Evolutionary conservation across 2,888 invertebrate genomes (phyloP).

Genomic region (Cataglyphis altisquamis): DNA sequence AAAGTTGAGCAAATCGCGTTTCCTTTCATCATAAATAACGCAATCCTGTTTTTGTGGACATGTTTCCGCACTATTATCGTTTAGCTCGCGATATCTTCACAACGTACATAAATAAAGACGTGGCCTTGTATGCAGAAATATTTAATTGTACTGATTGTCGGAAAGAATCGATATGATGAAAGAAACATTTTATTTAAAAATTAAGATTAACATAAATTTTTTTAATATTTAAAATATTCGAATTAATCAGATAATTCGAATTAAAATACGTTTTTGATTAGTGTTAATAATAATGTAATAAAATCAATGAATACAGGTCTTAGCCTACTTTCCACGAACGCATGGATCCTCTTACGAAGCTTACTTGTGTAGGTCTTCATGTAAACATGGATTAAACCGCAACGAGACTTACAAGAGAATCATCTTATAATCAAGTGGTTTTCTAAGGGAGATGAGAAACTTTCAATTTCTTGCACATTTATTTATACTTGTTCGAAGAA

Average conservation of each 20-base stretch:
- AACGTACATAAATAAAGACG: neutral
- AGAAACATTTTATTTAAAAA: neutral
- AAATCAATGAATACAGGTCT: conserved; percentile 13
- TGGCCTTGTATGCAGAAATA: neutral
- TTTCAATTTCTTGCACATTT: neutral
- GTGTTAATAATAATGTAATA: conserved; percentile 31
- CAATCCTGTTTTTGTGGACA: neutral
- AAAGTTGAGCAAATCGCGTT: neutral
- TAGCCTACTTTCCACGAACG: conserved; percentile 44
- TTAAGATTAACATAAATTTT: neutral
- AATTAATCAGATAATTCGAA: neutral
- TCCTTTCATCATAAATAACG: conserved; percentile 21
- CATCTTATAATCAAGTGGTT: conserved; percentile 2
- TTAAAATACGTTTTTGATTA: conserved; percentile 10
- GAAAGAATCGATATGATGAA: neutral
- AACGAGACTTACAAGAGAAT: conserved; percentile 58
- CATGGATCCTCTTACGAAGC: conserved; percentile 46
- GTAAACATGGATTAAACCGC: conserved; percentile 68
- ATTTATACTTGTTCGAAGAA: neutral
- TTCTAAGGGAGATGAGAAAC: neutral
- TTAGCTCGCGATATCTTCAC: neutral
- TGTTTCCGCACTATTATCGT: conserved; percentile 40
- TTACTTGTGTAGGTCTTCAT: conserved; percentile 69
- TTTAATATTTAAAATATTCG: neutral
- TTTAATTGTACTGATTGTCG: neutral